Base-by-base conservation (phyloP, 2,797 vertebrate species). In the Gymnopithys bicolor region DNA sequence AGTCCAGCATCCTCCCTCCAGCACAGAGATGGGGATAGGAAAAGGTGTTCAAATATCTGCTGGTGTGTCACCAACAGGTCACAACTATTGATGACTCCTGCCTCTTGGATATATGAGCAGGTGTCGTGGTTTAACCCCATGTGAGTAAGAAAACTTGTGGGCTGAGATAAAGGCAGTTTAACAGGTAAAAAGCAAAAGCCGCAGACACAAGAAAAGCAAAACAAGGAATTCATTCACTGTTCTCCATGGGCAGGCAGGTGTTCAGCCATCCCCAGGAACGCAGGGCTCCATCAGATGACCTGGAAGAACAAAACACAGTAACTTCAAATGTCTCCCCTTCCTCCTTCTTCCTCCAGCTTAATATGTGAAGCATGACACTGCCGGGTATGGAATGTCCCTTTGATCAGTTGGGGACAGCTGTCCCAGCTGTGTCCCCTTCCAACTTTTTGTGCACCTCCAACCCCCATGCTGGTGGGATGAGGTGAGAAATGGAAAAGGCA, bases 121-220 rank as follows among this genome's bases (percentile, higher is more conserved):
- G 11, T 37, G 11, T 30, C 0, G 0, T 43, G 27, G 68, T 62
- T 79, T 63, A 45, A 0, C 35, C 12, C 19, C 35, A 30, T 0
- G 0, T 37, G 22, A 13, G 18, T 73, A 28, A 78, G 66, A 56
- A 87, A 83, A 32, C 21, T 78, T 23, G 24, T 67, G 41, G 9
- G 11, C 23, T 60, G 59, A 67, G 41, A 60, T 27, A 30, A 66
- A 64, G 30, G 21, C 39, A 64, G 18, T 66, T 59, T 22, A 82
- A 37, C 17, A 60, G 14, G 19, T 22, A 71, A 49, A 71, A 49
- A 77, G 41, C 55, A 71, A 66, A 66, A 66, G 17, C 58, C 11
- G 15, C 17, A 30, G 8, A 13, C 39, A 15, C 17, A 70, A 53
- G 11, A 32, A 66, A 71, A 60, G 41, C 3, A 18, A 43, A 49